These are phyloP conservation scores for Corapipo altera DNA, from an alignment of 2,113 vertebrate species.

Conservation along the genomic window DNA sequence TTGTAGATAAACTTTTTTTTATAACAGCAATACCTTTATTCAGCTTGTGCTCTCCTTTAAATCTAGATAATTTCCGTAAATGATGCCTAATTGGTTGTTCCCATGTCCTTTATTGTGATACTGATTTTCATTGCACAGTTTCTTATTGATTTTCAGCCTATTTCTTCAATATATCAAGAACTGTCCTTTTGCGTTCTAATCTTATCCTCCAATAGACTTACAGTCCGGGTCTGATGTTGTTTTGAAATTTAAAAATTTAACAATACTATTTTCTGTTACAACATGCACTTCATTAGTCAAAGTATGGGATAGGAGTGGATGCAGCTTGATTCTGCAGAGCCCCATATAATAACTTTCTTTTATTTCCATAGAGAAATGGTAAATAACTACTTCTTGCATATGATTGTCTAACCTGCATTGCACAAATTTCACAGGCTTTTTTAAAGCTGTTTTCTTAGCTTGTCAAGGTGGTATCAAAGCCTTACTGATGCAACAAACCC, in stretches of 20 bases:
- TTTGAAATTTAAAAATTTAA: not conserved
- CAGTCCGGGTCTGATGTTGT: not conserved
- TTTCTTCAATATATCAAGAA: not conserved
- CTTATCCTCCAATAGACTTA: not conserved
- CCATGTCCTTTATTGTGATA: not conserved
- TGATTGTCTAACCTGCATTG: not conserved
- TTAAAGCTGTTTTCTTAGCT: not conserved
- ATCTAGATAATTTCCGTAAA: not conserved
- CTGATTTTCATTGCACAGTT: not conserved
- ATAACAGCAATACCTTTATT: not conserved
- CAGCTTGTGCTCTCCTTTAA: not conserved
- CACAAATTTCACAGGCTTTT: not conserved
- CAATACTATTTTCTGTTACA: not conserved
- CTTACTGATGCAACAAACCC: not conserved
- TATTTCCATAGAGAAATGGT: not conserved
- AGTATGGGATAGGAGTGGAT: not conserved
- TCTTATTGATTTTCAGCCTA: not conserved
- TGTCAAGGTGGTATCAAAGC: not conserved
- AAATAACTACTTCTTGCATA: not conserved
- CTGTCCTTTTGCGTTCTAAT: not conserved
- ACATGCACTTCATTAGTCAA: not conserved
- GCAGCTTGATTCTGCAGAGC: not conserved
- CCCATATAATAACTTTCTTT: not conserved
- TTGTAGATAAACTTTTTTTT: not conserved
- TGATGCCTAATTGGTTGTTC: not conserved